Conservation (phyloP, 2,888 invertebrate genomes). For the Hirtodrosophila alboralis region DNA sequence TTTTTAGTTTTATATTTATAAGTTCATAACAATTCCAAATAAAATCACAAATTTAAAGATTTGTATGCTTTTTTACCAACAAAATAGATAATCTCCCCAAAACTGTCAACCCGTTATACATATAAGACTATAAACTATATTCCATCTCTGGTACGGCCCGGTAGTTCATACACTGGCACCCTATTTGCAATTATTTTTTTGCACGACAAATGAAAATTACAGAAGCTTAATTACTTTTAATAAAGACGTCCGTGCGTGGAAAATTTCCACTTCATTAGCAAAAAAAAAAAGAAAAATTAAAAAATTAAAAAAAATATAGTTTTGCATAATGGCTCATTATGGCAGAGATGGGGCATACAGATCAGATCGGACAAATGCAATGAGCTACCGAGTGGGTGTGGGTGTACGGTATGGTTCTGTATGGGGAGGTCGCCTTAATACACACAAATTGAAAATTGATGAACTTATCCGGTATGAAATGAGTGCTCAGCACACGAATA, state of each 20-base stretch:
- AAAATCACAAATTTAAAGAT: too few species aligned
- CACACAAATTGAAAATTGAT: constrained; percentile 82
- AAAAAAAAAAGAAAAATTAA: too few species aligned
- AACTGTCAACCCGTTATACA: neutral
- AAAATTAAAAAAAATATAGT: too few species aligned
- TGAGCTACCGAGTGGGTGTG: constrained; percentile 7
- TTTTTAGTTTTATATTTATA: too few species aligned
- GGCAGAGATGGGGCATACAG: constrained; percentile 32
- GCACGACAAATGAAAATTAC: constrained; percentile 72
- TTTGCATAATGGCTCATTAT: constrained; percentile 81
- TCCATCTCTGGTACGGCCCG: neutral
- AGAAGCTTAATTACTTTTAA: constrained; percentile 79
- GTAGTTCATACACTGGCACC: constrained; percentile 27
- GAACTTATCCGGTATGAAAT: constrained; percentile 80
- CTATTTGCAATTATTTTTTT: constrained; percentile 11
- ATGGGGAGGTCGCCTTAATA: constrained; percentile 74
- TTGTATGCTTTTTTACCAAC: too few species aligned
- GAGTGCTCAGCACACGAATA: constrained; percentile 43
- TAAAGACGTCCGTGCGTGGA: constrained; percentile 78
- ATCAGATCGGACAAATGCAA: constrained; percentile 25
- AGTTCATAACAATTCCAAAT: too few species aligned
- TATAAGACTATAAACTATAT: neutral
- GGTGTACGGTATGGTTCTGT: too few species aligned
- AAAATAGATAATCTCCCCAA: too few species aligned
- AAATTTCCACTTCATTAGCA: constrained; percentile 73